Evolutionary conservation across 2,113 vertebrate species (phyloP).

Genomic region (Cisticola juncidis): DNA sequence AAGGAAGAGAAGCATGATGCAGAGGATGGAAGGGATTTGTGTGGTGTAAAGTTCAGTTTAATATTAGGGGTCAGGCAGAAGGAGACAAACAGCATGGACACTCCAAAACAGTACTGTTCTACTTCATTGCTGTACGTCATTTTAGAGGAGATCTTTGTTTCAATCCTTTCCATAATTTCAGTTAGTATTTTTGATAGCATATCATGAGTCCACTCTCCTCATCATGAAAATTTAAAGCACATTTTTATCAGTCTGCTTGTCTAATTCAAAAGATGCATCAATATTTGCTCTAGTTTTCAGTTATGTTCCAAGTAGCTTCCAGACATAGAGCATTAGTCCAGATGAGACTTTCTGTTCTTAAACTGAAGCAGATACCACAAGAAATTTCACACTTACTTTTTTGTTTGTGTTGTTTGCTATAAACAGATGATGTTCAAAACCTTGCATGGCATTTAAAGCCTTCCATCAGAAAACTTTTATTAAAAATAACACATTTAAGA

Average conservation of each 20-base stretch:
- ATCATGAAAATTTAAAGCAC: background rate
- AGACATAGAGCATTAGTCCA: background rate
- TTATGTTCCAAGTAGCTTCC: background rate
- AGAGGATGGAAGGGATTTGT: background rate
- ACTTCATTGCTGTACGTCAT: background rate
- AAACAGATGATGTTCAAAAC: background rate
- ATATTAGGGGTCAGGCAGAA: background rate
- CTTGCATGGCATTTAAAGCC: background rate
- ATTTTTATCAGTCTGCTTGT: background rate
- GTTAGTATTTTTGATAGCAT: background rate
- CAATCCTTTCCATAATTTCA: background rate
- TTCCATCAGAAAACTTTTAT: background rate
- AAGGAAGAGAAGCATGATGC: background rate
- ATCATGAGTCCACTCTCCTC: rapidly evolving
- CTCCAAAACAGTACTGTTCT: background rate
- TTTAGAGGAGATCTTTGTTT: background rate
- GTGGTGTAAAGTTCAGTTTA: background rate
- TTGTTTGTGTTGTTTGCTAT: background rate
- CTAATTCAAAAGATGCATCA: background rate
- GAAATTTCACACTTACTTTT: rapidly evolving
- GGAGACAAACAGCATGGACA: background rate
- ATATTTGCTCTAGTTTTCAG: background rate
- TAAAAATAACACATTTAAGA: background rate
- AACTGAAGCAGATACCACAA: background rate
- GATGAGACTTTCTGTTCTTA: background rate